phyloP scores from a whole-genome alignment of 1,140 invertebrate species.

The Anoplophora glabripennis region DNA sequence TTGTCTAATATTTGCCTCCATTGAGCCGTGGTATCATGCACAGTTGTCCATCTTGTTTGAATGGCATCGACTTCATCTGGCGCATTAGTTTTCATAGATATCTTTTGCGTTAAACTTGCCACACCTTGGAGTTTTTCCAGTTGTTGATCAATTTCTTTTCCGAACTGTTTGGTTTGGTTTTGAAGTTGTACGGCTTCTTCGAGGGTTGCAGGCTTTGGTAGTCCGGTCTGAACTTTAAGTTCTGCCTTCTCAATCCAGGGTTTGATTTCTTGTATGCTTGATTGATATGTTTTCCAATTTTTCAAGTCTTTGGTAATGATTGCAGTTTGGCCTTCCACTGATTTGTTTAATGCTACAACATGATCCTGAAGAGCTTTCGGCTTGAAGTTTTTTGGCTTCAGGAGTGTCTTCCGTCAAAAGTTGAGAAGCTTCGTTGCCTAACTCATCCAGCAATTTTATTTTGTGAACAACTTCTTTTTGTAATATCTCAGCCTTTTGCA shows the following conservation, averaged over 20 bases:
- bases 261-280: constrained; percentile 72
- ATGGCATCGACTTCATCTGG: constrained; percentile 80
- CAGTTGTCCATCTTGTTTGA: constrained; percentile 71
- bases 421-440: constrained; percentile 74
- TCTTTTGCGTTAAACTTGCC: constrained; percentile 67
- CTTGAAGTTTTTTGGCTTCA: constrained; percentile 65
- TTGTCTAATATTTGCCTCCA: constrained; percentile 74
- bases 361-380: constrained; percentile 66
- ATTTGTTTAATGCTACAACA: constrained; percentile 65
- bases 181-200: constrained; percentile 76
- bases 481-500: constrained; percentile 66
- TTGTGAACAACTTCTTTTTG: constrained; percentile 71
- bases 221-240: constrained; percentile 66
- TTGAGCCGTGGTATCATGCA: constrained; percentile 71
- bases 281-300: constrained; percentile 84
- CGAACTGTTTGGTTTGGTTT: constrained; percentile 64
- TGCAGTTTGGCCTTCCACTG: constrained; percentile 68
- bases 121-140: constrained; percentile 70
- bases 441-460: constrained; percentile 64
- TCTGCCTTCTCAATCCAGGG: constrained; percentile 88
- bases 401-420: constrained; percentile 62
- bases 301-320: constrained; percentile 72
- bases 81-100: constrained; percentile 68
- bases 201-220: constrained; percentile 72
- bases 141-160: constrained; percentile 74